Evolutionary conservation across 37 sponge, comb jelly and placozoan genomes (phyloP).

Genomic region (Haliclona indistincta): DNA sequence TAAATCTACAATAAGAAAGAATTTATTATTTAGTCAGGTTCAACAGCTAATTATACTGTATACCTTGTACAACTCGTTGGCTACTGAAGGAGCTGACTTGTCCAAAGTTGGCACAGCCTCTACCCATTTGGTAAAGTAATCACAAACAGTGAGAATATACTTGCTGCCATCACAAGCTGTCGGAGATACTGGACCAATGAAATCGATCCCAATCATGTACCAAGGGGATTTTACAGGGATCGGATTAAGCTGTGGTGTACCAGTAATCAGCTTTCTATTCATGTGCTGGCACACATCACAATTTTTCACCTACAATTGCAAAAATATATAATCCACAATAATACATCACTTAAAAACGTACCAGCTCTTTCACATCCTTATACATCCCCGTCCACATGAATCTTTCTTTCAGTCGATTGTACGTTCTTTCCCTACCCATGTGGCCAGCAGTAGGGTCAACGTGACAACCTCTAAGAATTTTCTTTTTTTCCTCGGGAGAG

Average conservation of each 20-base stretch:
- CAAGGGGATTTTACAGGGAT: constrained; percentile 50
- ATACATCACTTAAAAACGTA: no score
- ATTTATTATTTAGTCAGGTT: no score
- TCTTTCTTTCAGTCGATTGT: background rate
- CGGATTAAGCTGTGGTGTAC: constrained; percentile 50
- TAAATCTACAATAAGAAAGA: constrained; percentile 20
- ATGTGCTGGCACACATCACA: constrained; percentile 64
- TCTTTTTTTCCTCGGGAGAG: background rate
- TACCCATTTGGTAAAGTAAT: constrained; percentile 78
- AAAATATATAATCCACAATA: no score
- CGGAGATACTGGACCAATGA: constrained; percentile 49
- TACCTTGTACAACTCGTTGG: constrained; percentile 58
- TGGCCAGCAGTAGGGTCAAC: background rate
- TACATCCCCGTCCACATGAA: background rate
- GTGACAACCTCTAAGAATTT: background rate
- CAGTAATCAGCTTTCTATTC: constrained; percentile 51
- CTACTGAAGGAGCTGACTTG: constrained; percentile 45
- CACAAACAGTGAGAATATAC: constrained; percentile 62
- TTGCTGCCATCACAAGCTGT: constrained; percentile 22
- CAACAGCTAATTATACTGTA: background rate
- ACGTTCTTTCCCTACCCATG: constrained; percentile 2
- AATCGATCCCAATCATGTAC: constrained; percentile 68
- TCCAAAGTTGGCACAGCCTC: constrained; percentile 46
- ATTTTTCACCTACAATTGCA: constrained; percentile 28
- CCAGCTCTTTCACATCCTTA: constrained; percentile 5